phyloP scores from a whole-genome alignment of 1,140 invertebrate species.

The Ostrea edulis region DNA sequence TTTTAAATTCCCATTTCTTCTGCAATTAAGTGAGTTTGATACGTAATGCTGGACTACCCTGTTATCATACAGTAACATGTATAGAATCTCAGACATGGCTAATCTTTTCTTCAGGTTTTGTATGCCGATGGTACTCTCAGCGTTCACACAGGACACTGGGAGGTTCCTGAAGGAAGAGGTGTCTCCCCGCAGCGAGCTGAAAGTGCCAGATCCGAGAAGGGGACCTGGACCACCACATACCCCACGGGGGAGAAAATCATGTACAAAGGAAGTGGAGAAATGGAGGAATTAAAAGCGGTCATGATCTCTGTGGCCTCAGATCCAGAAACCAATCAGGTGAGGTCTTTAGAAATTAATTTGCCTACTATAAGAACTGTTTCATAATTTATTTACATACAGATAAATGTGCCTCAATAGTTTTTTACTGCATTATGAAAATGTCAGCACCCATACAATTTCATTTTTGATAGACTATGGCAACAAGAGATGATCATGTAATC shows the following conservation, averaged over 20 bases:
- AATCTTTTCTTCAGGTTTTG: slow-evolving; percentile 66
- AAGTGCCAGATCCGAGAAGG: slow-evolving; percentile 64
- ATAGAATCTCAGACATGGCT: too few species aligned
- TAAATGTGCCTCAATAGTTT: too few species aligned
- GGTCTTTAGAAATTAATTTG: neutral
- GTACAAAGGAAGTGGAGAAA: slow-evolving; percentile 60
- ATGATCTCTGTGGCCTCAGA: slow-evolving; percentile 75
- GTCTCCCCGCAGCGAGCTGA: slow-evolving; percentile 60
- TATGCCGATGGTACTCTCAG: slow-evolving; percentile 77
- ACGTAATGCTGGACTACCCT: too few species aligned
- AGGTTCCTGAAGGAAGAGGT: slow-evolving; percentile 54
- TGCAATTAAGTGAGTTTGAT: too few species aligned
- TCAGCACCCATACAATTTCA: neutral
- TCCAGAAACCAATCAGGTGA: slow-evolving; percentile 77
- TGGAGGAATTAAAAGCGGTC: slow-evolving; percentile 65
- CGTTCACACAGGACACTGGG: slow-evolving; percentile 68
- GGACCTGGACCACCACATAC: slow-evolving; percentile 73
- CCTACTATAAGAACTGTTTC: too few species aligned
- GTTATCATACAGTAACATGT: too few species aligned
- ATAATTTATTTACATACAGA: too few species aligned
- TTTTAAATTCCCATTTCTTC: too few species aligned
- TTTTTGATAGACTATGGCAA: slow-evolving; percentile 74
- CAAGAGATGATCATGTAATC: slow-evolving; percentile 78
- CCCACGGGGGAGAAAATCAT: slow-evolving; percentile 72
- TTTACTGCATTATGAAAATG: too few species aligned